These are phyloP conservation scores for Drosophila novamexicana DNA, from an alignment of 1,140 invertebrate species.

Conservation along the genomic window DNA sequence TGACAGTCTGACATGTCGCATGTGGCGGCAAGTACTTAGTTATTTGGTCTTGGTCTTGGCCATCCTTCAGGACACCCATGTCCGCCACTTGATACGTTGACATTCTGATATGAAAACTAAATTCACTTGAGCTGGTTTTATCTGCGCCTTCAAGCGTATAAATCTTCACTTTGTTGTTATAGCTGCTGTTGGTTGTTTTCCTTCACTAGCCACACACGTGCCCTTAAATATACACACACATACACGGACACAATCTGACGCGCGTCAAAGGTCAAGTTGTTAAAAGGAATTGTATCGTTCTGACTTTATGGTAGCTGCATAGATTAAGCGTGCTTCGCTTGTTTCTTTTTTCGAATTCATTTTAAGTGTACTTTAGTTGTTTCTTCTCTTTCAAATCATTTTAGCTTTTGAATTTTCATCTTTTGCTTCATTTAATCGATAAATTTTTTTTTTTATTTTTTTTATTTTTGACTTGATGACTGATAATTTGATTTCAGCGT, in stretches of 20 bases:
- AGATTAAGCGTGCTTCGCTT: constrained; percentile 34
- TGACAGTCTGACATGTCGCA: constrained; percentile 14
- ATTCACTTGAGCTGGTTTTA: constrained; percentile 50
- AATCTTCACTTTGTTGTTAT: constrained; percentile 21
- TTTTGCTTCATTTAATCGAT: neutral
- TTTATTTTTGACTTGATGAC: constrained; percentile 25
- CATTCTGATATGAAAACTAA: constrained; percentile 47
- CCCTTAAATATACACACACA: constrained; percentile 1
- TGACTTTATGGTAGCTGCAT: constrained; percentile 48
- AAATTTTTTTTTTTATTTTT: neutral
- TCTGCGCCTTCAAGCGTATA: constrained; percentile 30
- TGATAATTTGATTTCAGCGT: constrained; percentile 59
- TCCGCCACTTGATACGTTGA: constrained; percentile 37
- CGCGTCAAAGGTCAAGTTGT: constrained; percentile 55
- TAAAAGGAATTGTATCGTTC: constrained; percentile 36
- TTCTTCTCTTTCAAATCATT: constrained; percentile 4
- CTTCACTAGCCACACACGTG: too few relatives aligned
- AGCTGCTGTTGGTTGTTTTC: constrained; percentile 21
- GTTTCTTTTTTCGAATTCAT: neutral
- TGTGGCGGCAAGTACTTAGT: neutral
- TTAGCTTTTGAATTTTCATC: neutral
- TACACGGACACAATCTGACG: constrained; percentile 3
- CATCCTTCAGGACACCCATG: neutral
- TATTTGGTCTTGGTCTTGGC: constrained; percentile 21
- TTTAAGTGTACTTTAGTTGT: neutral